Evolutionary conservation across 2,113 vertebrate genomes (phyloP), one percentile per base, ranked within the genome.

Genomic region (Micronycteris hirsuta): DNA sequence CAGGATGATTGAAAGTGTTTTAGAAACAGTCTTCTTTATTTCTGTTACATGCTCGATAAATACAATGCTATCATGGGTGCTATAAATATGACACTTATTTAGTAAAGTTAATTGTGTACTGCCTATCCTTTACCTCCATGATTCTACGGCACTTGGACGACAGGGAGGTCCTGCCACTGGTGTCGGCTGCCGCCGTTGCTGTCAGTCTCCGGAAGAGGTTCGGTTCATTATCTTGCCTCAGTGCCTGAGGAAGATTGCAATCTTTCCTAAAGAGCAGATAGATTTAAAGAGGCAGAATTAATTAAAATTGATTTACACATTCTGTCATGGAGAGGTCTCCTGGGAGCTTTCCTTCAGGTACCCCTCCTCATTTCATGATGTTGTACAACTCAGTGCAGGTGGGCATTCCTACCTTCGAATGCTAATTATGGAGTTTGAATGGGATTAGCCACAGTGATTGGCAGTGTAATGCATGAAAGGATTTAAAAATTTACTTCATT

Each of bases 271-370:
- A 97, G 83, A 98, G 95, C 94, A 96, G 95, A 92, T 96, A 97
- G 96, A 98, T 98, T 98, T 98, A 98, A 98, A 98, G 97, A 98
- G 98, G 97, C 97, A 98, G 98, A 98, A 98, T 98, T 98, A 99
- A 99, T 99, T 98, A 98, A 98, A 99, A 98, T 98, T 98, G 98
- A 98, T 98, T 98, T 97, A 76, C 95, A 93, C 92, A 96, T 81
- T 97, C 95, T 98, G 96, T 98, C 97, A 89, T 83, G 88, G 80
- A 96, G 93, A 97, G 87, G 80, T 97, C 96, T 98, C 56, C 36
- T 41, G 96, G 96, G 97, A 98, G 63, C 86, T 68, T 93, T 95
- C 93, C 83, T 87, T 78, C 68, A 94, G 47, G n/a, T 45, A 84
- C 83, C 65, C 90, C 31, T 97, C 86, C 82, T 88, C 36, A 52